Percentiles rank a stretch among this genome's conserved stretches.
Conservation (phyloP, 1,140 invertebrate genomes). For the Drosophila sulfurigaster region DNA sequence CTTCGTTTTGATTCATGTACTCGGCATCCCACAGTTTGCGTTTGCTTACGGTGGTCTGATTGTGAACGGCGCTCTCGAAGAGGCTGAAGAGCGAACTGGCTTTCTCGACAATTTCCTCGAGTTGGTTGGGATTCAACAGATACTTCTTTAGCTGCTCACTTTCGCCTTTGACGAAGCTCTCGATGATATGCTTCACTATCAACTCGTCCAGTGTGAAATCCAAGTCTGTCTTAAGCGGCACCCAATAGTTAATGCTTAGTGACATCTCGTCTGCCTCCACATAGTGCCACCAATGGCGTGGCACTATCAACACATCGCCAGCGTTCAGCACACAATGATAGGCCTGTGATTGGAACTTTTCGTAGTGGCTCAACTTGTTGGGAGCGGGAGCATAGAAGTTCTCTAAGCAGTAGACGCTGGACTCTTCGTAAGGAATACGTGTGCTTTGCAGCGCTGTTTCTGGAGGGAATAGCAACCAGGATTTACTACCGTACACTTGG, state of each 20-base stretch:
- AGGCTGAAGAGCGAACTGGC: slow-evolving; percentile 57
- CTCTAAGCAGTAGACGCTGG: slow-evolving; percentile 95
- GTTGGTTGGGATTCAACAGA: slow-evolving; percentile 79
- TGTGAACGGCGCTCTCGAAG: slow-evolving; percentile 55
- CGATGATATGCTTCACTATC: slow-evolving; percentile 75
- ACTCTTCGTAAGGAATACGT: slow-evolving; percentile 98
- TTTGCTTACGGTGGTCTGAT: slow-evolving; percentile 11
- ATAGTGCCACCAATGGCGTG: slow-evolving; percentile 98
- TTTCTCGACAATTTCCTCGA: slow-evolving; percentile 45
- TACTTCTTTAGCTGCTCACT: slow-evolving; percentile 52
- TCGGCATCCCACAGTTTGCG: slow-evolving; percentile 53
- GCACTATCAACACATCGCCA: slow-evolving; percentile 95
- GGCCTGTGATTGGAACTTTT: slow-evolving; percentile 44
- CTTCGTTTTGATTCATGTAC: slow-evolving; percentile 38
- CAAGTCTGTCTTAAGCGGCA: slow-evolving; percentile 88
- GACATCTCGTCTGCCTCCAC: slow-evolving; percentile 92
- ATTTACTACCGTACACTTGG: slow-evolving; percentile 96
- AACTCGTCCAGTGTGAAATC: slow-evolving; percentile 74
- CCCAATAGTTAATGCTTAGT: slow-evolving; percentile 95
- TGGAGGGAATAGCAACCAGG: slow-evolving; percentile 97
- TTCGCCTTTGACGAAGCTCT: slow-evolving; percentile 66
- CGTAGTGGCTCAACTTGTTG: slow-evolving; percentile 24
- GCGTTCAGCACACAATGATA: slow-evolving; percentile 89
- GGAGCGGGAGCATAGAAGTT: slow-evolving; percentile 90
- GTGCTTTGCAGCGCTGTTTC: slow-evolving; percentile 91